Evolutionary conservation across 2,888 invertebrate species (phyloP), one percentile per base, ranked within the genome.

Genomic region (Imbricaverruca yamaguchii): DNA sequence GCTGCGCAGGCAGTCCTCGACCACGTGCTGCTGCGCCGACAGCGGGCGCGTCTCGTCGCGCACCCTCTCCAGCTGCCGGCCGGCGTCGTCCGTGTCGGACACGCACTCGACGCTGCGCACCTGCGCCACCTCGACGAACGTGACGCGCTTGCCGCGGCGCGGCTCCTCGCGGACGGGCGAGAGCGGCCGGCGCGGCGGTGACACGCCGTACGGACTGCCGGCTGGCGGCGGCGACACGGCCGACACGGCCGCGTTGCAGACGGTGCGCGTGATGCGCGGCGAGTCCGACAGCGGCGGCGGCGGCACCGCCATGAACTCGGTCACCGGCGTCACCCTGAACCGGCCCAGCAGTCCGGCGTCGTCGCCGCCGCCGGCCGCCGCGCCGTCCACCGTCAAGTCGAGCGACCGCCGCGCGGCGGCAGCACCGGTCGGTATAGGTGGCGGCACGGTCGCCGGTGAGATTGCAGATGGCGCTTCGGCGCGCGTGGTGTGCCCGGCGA

Each of bases 91-190:
- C 10, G 74, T 3, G 3, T 74, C 74, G 1, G 74, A 74, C 6
- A 21, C 9, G n/a, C 53, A 55, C 55, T 74, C 53, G 21, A 74
- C 74, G 74, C 74, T 53, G 55, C 74, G 74, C 74, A 74, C 74
- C n/a, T 74, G 74, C 53, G 74, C 21, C 74, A 74, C 74, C 21
- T 74, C 74, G 53, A 74, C 74, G 21, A 74, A 74, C 18, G 74
- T 74, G 53, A 74, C 74, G 74, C 21, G 74, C 11, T 74, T 74
- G n/a, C 9, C 55, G 18, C 55, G 53, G 1, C 74, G 74, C 9
- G 74, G 55, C 55, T 74, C 74, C 74, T 74, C 74, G 53, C 18
- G 18, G 21, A 74, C 18, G 15, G 69, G 69, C 15, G 69, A 69
- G 39, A 69, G 69, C 18, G 69, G 39, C 39, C 39, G 69, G 23